Percentiles rank a stretch among this genome's conserved stretches.
These are phyloP conservation scores for Parnassius orleans DNA, from an alignment of 2,888 invertebrate genomes.

Conservation along the genomic window DNA sequence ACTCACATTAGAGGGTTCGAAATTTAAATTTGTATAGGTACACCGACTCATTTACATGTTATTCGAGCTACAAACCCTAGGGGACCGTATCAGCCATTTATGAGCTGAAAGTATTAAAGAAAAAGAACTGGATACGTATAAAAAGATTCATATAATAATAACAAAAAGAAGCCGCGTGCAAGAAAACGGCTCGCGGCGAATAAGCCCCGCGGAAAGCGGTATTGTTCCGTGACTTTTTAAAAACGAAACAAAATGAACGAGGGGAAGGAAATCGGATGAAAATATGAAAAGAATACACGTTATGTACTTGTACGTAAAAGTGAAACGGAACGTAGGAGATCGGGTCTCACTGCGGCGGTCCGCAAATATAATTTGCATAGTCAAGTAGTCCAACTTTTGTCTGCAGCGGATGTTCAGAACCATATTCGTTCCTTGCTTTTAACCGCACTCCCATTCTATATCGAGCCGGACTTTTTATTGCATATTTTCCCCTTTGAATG, in stretches of 20 bases:
- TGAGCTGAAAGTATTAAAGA: slow-evolving; percentile 80
- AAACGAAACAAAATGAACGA: slow-evolving; percentile 77
- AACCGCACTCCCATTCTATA: slow-evolving; percentile 76
- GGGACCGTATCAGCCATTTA: slow-evolving; percentile 79
- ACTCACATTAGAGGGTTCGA: slow-evolving; percentile 28
- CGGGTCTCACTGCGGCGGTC: slow-evolving; percentile 75
- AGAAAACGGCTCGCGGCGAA: slow-evolving; percentile 77
- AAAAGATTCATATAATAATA: slow-evolving; percentile 71
- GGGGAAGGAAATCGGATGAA: slow-evolving; percentile 81
- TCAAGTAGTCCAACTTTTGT: slow-evolving; percentile 80
- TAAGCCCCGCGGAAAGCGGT: slow-evolving; percentile 71
- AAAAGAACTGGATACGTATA: slow-evolving; percentile 75
- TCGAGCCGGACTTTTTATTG: slow-evolving; percentile 73
- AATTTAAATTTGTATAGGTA: slow-evolving; percentile 68
- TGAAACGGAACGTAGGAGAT: slow-evolving; percentile 78
- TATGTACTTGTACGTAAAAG: slow-evolving; percentile 63
- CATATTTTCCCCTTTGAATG: slow-evolving; percentile 79
- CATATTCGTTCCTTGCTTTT: slow-evolving; percentile 79
- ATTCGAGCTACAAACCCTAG: slow-evolving; percentile 76
- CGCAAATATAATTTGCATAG: slow-evolving; percentile 82
- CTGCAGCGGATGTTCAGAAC: slow-evolving; percentile 77
- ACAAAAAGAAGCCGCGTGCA: slow-evolving; percentile 72
- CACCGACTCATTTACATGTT: slow-evolving; percentile 77
- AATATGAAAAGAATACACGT: slow-evolving; percentile 81
- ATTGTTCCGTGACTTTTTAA: slow-evolving; percentile 78